Conservation (phyloP, 2,113 vertebrate genomes). For the Embiotoca jacksoni region DNA sequence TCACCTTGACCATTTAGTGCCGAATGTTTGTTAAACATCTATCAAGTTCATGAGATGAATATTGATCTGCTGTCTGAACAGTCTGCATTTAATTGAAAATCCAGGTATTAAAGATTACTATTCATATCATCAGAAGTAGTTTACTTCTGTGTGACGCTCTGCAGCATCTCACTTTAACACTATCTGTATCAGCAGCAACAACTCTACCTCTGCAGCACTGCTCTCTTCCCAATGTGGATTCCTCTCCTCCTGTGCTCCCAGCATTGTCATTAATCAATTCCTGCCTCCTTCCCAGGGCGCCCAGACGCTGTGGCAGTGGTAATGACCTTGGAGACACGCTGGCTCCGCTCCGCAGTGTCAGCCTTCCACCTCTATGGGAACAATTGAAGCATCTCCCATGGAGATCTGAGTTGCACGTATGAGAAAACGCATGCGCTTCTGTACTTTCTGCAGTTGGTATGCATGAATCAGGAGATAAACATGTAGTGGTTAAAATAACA, state of each 20-base stretch:
- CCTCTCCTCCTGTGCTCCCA: slow-evolving; percentile 43
- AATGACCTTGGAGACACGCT: slow-evolving; percentile 77
- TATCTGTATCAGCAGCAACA: slow-evolving; percentile 46
- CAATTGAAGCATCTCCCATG: slow-evolving; percentile 45
- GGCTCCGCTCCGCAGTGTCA: slow-evolving; percentile 68
- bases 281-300: slow-evolving; percentile 66
- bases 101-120: background rate
- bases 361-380: slow-evolving; percentile 58
- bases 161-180: slow-evolving; percentile 34
- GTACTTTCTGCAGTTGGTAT: background rate
- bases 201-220: slow-evolving; percentile 51
- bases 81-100: background rate
- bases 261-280: slow-evolving; percentile 79
- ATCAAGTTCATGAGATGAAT: background rate
- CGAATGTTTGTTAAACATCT: background rate
- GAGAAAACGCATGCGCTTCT: slow-evolving; percentile 20
- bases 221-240: slow-evolving; percentile 32
- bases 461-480: slow-evolving; percentile 19
- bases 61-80: background rate
- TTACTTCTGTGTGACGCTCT: slow-evolving; percentile 17
- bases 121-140: background rate
- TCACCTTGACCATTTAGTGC: background rate
- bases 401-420: slow-evolving; percentile 17
- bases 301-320: slow-evolving; percentile 66
- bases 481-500: slow-evolving; percentile 9